These are phyloP conservation scores for Phasia obesa DNA, from an alignment of 2,888 invertebrate genomes.

Conservation along the genomic window DNA sequence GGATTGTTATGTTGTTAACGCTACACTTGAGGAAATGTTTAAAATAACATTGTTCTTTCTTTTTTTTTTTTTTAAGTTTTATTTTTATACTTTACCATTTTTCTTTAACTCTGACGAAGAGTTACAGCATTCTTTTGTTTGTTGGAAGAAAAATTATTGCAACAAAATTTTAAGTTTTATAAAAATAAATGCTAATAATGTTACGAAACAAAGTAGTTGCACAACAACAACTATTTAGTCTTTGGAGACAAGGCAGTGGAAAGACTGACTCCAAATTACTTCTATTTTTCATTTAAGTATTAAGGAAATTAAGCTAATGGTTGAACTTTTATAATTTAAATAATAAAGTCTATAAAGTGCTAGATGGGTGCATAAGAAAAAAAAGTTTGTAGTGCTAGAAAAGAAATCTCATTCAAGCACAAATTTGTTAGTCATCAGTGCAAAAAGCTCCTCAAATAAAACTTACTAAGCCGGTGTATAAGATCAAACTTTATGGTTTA, in stretches of 20 bases:
- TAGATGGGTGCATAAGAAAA: too few species aligned
- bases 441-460: too few species aligned
- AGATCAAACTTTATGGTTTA: too few species aligned
- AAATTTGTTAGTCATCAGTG: too few species aligned
- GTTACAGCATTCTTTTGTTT: conserved; percentile 38
- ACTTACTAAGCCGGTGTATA: too few species aligned
- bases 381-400: too few species aligned
- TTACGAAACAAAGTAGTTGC: conserved; percentile 17
- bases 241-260: neutral
- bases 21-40: conserved; percentile 66
- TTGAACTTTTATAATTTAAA: neutral
- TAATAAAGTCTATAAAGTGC: too few species aligned
- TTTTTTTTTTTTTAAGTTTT: neutral
- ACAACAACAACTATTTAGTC: conserved; percentile 21
- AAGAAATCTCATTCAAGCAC: too few species aligned
- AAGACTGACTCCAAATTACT: neutral
- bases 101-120: conserved; percentile 13
- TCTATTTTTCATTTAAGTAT: neutral
- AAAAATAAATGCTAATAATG: conserved; percentile 45
- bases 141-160: neutral
- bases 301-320: neutral
- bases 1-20: conserved; percentile 64
- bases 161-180: conserved; percentile 1
- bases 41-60: conserved; percentile 55
- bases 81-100: neutral